Evolutionary conservation across 1,140 invertebrate genomes (phyloP), one percentile per base, ranked within the genome.

Genomic region (Dinoponera quadriceps): DNA sequence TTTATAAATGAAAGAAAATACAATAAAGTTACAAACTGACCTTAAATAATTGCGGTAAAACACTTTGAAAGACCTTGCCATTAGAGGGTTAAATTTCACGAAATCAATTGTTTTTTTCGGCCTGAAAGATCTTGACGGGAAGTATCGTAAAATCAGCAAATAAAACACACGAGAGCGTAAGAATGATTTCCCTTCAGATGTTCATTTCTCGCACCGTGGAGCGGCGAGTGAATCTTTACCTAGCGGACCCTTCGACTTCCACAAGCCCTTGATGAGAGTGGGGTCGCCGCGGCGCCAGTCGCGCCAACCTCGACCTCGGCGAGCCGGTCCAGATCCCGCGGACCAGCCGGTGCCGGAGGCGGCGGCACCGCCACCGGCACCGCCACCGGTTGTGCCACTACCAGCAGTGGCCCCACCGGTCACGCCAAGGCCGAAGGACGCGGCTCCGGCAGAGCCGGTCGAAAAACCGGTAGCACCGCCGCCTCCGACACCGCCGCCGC

Each of bases 281-380:
- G 96, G 96, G 91, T 96, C 96, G 51, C 95, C 95, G 57, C 96
- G 94, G 80, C 96, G 93, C 96, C 96, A 96, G 91, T 96, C 96
- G 83, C 96, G 94, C 93, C 96, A 96, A 14, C 96, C 96, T 69
- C 94, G 92, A 86, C 95, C 95, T 92, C 95, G 83, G 51, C 90
- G 85, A 57, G 83, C 44, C 7, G 85, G 85, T 3, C n/a, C n/a
- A n/a, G n/a, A n/a, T n/a, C 81, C 85, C 7, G 33, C 4, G 33
- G 81, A 66, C 63, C 69, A 84, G 33, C 77, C 59, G 18, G 73
- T 48, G 11, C 83, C 84, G 75, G 87, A 82, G 25, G 66, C 83
- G 11, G 88, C 77, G 57, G 85, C 82, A 84, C 88, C 85, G 60
- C 90, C 87, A 49, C 84, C 87, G 65, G 84, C 90, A 11, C 87